Evolutionary conservation across 2,113 vertebrate species (phyloP).

Genomic region (Cyprinodon variegatus): DNA sequence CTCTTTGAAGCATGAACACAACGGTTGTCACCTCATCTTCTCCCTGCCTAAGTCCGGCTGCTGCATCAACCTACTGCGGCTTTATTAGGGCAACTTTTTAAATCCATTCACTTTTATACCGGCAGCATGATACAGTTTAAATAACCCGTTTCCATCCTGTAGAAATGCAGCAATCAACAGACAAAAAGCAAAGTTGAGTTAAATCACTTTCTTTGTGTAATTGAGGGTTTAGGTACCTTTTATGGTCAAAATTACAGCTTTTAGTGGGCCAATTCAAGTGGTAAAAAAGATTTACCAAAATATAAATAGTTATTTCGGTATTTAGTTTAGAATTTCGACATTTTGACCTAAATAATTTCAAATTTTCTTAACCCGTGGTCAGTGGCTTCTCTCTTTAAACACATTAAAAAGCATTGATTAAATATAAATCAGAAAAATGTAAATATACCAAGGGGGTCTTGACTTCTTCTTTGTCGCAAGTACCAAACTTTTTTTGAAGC

Average conservation of each 20-base stretch:
- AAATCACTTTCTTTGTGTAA: neutral
- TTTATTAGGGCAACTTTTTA: constrained; percentile 39
- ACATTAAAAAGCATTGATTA: neutral
- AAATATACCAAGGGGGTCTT: neutral
- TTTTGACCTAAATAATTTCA: neutral
- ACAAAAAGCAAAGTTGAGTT: neutral
- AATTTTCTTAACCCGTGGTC: neutral
- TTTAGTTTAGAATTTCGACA: neutral
- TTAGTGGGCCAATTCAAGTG: neutral
- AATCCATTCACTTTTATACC: neutral
- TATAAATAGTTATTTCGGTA: neutral
- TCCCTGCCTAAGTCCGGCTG: constrained; percentile 25
- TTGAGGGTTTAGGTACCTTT: neutral
- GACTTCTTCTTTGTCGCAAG: neutral
- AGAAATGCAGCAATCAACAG: neutral
- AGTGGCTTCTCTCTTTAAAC: neutral
- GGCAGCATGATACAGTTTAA: neutral
- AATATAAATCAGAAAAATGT: neutral
- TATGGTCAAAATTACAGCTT: neutral
- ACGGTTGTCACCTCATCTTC: constrained; percentile 11
- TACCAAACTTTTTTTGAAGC: too few relatives aligned
- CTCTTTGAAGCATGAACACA: constrained; percentile 38
- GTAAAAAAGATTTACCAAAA: neutral
- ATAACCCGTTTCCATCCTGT: neutral
- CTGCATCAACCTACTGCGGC: constrained; percentile 24